A percentile compares a stretch with the other conserved stretches of the same genome.
Evolutionary conservation across 2,113 vertebrate genomes (phyloP).

Genomic region (Pachypanchax playfairii): DNA sequence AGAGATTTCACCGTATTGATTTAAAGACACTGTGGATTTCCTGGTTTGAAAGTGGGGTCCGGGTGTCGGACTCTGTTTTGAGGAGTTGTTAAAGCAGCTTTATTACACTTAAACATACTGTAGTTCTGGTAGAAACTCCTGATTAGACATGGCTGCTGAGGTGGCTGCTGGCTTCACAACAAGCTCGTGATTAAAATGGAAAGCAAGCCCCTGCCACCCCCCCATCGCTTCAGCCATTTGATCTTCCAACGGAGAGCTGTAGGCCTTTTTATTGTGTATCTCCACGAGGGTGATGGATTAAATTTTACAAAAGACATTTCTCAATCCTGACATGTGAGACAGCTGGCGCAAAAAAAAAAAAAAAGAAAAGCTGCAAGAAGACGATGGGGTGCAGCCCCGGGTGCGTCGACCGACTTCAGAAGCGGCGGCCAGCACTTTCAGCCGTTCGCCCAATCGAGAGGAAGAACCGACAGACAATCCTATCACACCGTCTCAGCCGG

Average conservation of each 20-base stretch:
- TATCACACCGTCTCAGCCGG: constrained; percentile 61
- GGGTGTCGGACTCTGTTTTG: constrained; percentile 10
- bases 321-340: constrained; percentile 36
- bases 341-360: constrained; percentile 22
- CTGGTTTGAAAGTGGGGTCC: constrained; percentile 4
- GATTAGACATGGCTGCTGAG: constrained; percentile 43
- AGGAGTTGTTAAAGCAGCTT: constrained; percentile 29
- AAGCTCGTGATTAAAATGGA: constrained; percentile 38
- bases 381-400: constrained; percentile 12
- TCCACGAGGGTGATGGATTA: constrained; percentile 37
- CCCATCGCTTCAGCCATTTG: constrained; percentile 38
- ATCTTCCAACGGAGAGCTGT: constrained; percentile 55
- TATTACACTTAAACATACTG: constrained; percentile 15
- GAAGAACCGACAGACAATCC: constrained; percentile 50
- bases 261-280: constrained; percentile 43
- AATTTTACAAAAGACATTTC: constrained; percentile 44
- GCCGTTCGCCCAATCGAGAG: constrained; percentile 28
- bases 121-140: constrained; percentile 15
- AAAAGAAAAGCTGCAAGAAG: constrained; percentile 23
- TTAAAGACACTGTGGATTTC: background rate
- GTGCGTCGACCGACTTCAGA: constrained; percentile 25
- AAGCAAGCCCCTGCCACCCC: constrained; percentile 15
- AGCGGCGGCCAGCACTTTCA: constrained; percentile 30
- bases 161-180: constrained; percentile 38
- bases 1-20: too few species aligned